These are phyloP conservation scores for Malacoraja senta DNA, from an alignment of 2,797 vertebrate species.

Conservation along the genomic window DNA sequence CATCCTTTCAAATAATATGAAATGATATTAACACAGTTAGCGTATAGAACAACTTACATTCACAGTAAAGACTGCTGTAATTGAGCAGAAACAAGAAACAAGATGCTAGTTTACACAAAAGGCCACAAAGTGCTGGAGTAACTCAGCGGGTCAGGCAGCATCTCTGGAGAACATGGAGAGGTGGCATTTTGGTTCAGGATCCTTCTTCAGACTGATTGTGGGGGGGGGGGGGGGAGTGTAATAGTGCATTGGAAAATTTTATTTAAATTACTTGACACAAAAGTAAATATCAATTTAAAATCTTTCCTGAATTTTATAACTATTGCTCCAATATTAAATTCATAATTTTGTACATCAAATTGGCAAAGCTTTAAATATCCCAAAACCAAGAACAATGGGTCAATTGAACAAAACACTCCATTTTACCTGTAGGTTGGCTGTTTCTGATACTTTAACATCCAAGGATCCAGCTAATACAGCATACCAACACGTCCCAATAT, in stretches of 20 bases:
- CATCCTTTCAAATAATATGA: neutral
- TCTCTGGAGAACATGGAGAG: too few relatives aligned
- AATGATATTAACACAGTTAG: neutral
- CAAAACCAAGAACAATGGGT: neutral
- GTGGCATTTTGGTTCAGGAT: too few relatives aligned
- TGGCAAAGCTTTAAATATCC: neutral
- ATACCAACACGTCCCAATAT: conserved; percentile 96
- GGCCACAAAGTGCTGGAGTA: too few relatives aligned
- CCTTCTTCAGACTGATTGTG: too few relatives aligned
- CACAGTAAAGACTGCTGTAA: neutral
- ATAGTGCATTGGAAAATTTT: neutral
- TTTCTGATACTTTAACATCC: conserved; percentile 97
- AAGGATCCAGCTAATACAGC: conserved; percentile 91
- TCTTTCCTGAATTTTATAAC: neutral
- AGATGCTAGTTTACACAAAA: too few relatives aligned
- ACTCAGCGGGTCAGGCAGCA: too few relatives aligned
- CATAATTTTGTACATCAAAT: neutral
- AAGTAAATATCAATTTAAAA: neutral
- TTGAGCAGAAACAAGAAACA: neutral
- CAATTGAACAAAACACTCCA: neutral
- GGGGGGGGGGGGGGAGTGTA: too few relatives aligned
- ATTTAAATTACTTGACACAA: neutral
- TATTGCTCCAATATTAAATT: neutral
- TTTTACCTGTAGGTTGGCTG: conserved; percentile 90
- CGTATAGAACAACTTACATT: neutral